Base-by-base conservation (phyloP, 2,797 vertebrate genomes). In the Dallia pectoralis region DNA sequence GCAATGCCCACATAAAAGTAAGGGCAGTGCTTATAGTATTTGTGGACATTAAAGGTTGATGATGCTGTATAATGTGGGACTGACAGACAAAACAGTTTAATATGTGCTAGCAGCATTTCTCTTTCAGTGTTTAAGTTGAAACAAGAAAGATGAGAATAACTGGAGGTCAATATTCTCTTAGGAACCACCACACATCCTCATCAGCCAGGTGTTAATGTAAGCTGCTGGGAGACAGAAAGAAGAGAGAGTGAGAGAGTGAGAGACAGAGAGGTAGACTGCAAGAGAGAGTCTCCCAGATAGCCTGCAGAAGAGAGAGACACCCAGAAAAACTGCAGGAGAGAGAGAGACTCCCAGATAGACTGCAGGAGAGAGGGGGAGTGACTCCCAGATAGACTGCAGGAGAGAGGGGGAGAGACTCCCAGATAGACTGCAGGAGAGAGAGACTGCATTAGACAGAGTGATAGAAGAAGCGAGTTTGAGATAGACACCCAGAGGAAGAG, bases 261-360 rank as follows among this genome's bases (percentile, higher is more conserved):
- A 25, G 59, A 27, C 6, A 22, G 59, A 11, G 22, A 29, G 14
- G 25, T n/a, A n/a, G n/a, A n/a, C n/a, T n/a, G n/a, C n/a, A n/a
- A n/a, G n/a, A n/a, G n/a, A n/a, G n/a, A n/a, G n/a, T n/a, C n/a
- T n/a, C n/a, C n/a, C n/a, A n/a, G n/a, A n/a, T n/a, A 59, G 47
- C 11, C n/a, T n/a, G n/a, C n/a, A n/a, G n/a, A n/a, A 4, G 51
- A 53, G 51, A 53, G 51, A 53, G 74, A 62, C 69, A 77, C n/a
- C n/a, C 82, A 36, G 68, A 64, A 75, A n/a, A 33, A 66, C n/a
- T n/a, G n/a, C n/a, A n/a, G n/a, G n/a, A 29, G 61, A 49, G 59
- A 11, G 25, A 29, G 2, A 64, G 15, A 62, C n/a, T n/a, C n/a
- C n/a, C n/a, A n/a, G n/a, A n/a, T n/a, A n/a, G n/a, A n/a, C n/a